Evolutionary conservation across 1,140 invertebrate genomes (phyloP), one percentile per base, ranked within the genome.

Genomic region (Drosophila bocqueti): DNA sequence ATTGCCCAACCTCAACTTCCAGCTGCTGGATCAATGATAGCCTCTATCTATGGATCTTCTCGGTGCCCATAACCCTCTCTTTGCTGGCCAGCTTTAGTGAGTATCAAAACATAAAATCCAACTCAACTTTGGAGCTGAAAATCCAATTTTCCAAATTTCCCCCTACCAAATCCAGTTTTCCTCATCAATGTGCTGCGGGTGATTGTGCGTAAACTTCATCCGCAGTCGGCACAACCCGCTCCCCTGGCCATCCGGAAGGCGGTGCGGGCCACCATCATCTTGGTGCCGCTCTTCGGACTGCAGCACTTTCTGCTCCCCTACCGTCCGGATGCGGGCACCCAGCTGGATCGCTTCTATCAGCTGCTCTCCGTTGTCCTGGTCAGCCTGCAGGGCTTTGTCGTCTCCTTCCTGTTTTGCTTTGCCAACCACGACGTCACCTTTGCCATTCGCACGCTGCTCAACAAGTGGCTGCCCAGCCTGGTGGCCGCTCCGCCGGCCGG

Each of bases 341-440:
- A 95, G 0, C 94, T 95, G 77, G 96, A 96, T 75, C 93, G 94
- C 11, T 93, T 96, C 61, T 98, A 98, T 84, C 95, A 97, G 71
- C 94, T 97, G 47, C 89, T 96, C 16, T 96, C 96, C 0, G 96
- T 97, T 5, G 91, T 98, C 10, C 95, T 97, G 1, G 95, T 96
- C 18, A 97, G 97, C 34, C 95, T 97, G 68, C 98, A 98, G 96
- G 97, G 97, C 58, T 94, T 97, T 13, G 96, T 96, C 69, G 96
- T 98, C 0, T 95, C 97, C 0, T 94, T 97, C 29, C 94, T 98
- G 5, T 98, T 98, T 92, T 98, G 97, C 91, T 98, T 98, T 93
- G 97, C 96, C 83, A 98, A 98, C 92, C 96, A 97, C 75, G 97
- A 98, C 94, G 97, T 98, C 15, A 92, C 93, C 50, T 92, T 93